These are phyloP conservation scores for Trichomycterus rosablanca DNA, from an alignment of 2,113 vertebrate species.

Conservation along the genomic window DNA sequence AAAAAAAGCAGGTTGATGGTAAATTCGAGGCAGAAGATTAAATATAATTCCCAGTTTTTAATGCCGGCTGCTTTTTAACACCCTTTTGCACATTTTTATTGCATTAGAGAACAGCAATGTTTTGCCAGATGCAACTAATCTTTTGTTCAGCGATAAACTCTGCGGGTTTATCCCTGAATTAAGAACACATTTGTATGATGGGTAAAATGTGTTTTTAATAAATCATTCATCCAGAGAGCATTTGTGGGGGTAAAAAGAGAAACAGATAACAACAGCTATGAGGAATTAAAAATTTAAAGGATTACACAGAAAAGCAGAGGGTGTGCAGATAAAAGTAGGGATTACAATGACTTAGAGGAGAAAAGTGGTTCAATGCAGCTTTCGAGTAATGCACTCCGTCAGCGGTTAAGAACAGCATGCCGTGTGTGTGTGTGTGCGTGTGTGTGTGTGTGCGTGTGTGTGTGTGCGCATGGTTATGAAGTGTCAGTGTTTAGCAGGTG, in stretches of 20 bases:
- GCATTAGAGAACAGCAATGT: slow-evolving; percentile 55
- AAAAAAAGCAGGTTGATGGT: too few species aligned
- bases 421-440: slow-evolving; percentile 28
- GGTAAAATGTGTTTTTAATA: slow-evolving; percentile 67
- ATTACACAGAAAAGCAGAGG: slow-evolving; percentile 73
- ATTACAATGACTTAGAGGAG: slow-evolving; percentile 74
- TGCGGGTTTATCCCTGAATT: slow-evolving; percentile 57
- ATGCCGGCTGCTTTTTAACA: too few species aligned
- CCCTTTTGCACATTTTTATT: too few species aligned
- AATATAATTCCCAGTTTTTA: too few species aligned
- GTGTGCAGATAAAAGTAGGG: slow-evolving; percentile 72
- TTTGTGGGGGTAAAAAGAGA: slow-evolving; percentile 27
- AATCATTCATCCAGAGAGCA: slow-evolving; percentile 60
- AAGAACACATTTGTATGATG: slow-evolving; percentile 66
- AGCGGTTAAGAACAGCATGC: slow-evolving; percentile 36
- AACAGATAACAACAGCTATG: slow-evolving; percentile 68
- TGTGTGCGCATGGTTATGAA: slow-evolving; percentile 39
- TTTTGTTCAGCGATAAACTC: slow-evolving; percentile 69
- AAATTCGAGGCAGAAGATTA: too few species aligned
- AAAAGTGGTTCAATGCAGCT: slow-evolving; percentile 27
- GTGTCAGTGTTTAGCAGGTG: slow-evolving; percentile 23
- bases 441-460: slow-evolving; percentile 8
- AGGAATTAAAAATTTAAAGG: slow-evolving; percentile 74
- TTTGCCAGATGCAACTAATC: slow-evolving; percentile 67
- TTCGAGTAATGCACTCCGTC: slow-evolving; percentile 73